A percentile compares a stretch with the other conserved stretches of the same genome.
These are phyloP conservation scores for Centropyge bicolor DNA, from an alignment of 2,797 vertebrate genomes.

Conservation along the genomic window DNA sequence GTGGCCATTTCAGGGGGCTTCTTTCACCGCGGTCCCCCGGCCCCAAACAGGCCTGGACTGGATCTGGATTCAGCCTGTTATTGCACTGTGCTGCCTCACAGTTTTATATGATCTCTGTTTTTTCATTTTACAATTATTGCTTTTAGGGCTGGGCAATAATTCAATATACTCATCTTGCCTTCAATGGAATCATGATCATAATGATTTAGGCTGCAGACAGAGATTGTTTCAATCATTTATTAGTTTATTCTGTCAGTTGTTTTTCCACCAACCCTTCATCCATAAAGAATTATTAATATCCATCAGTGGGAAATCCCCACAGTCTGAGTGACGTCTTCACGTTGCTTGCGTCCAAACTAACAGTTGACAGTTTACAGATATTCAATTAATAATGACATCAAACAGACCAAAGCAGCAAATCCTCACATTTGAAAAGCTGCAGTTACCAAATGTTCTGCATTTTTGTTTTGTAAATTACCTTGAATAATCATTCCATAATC, in stretches of 20 bases:
- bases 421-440: not conserved
- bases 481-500: not conserved
- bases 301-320: not conserved
- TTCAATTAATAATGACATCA: not conserved
- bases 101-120: not conserved
- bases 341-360: not conserved
- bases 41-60: slow-evolving; percentile 29
- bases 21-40: slow-evolving; percentile 32
- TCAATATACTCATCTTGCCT: not conserved
- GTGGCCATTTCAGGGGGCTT: slow-evolving; percentile 63
- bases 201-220: not conserved
- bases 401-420: not conserved
- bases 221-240: not conserved
- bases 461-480: not conserved
- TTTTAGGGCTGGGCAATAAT: not conserved
- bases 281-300: not conserved
- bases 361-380: not conserved
- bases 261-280: not conserved
- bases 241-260: not conserved
- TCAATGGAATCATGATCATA: not conserved
- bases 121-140: not conserved
- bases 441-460: not conserved
- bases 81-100: not conserved
- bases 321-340: not conserved
- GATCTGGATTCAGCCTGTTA: not conserved